A percentile compares a stretch with the other conserved stretches of the same genome.
Evolutionary conservation across 2,797 vertebrate genomes (phyloP).

Genomic region (Masticophis lateralis): DNA sequence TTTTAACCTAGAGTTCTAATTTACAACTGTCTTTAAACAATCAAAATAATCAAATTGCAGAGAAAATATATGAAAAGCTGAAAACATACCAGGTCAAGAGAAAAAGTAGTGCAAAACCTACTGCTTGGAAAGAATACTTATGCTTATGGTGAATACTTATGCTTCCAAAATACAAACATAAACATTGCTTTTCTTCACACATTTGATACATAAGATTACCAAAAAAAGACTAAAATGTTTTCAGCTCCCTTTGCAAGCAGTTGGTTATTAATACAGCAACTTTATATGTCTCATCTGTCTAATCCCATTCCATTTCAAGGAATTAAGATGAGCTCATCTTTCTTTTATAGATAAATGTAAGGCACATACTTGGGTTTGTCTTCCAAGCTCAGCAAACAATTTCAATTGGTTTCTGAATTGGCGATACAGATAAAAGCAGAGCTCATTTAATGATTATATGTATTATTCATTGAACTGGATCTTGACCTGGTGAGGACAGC

Average conservation of each 20-base stretch:
- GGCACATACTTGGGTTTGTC: slow-evolving; percentile 16
- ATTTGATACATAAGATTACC: slow-evolving; percentile 63
- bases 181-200: slow-evolving; percentile 67
- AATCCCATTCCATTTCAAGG: slow-evolving; percentile 52
- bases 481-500: slow-evolving; percentile 25
- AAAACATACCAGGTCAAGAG: slow-evolving; percentile 39
- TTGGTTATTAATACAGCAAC: slow-evolving; percentile 57
- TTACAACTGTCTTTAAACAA: slow-evolving; percentile 51
- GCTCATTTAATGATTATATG: slow-evolving; percentile 45
- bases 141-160: neutral
- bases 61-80: slow-evolving; percentile 16
- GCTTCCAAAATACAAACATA: slow-evolving; percentile 64
- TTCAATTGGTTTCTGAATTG: slow-evolving; percentile 37
- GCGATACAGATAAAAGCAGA: neutral
- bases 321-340: slow-evolving; percentile 45
- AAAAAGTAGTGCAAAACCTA: slow-evolving; percentile 44
- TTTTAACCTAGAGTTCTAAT: slow-evolving; percentile 40
- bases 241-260: slow-evolving; percentile 60
- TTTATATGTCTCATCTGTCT: slow-evolving; percentile 57
- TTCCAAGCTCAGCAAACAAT: slow-evolving; percentile 47
- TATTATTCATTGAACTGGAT: slow-evolving; percentile 33
- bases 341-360: slow-evolving; percentile 56
- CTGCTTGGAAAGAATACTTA: neutral
- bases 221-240: slow-evolving; percentile 65
- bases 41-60: slow-evolving; percentile 46